Conservation (phyloP, 2,113 vertebrate species). For the Campylomormyrus numenius region DNA sequence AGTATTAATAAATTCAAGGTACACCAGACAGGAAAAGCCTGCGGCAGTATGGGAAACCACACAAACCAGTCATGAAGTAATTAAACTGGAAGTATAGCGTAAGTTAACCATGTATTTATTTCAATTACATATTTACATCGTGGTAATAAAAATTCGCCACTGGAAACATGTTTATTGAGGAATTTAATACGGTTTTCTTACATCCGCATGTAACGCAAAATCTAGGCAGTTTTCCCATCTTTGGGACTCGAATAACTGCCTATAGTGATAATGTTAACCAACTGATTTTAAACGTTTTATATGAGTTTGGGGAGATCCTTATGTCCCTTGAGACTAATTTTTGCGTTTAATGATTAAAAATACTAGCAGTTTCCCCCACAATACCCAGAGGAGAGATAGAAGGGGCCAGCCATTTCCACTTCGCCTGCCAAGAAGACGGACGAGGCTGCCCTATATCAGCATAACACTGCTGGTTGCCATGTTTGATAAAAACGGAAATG, state of each 20-base stretch:
- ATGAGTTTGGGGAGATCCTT: background rate
- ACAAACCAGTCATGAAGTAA: constrained; percentile 33
- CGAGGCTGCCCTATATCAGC: background rate
- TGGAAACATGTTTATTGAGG: background rate
- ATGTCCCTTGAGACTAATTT: background rate
- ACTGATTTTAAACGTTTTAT: background rate
- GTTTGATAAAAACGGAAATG: background rate
- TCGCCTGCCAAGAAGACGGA: background rate
- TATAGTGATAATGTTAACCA: background rate
- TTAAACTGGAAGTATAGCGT: constrained; percentile 22
- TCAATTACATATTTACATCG: background rate
- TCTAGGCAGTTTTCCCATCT: background rate
- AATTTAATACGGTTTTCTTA: background rate
- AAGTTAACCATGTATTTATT: constrained; percentile 21
- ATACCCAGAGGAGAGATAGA: background rate
- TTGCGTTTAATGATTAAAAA: constrained; percentile 6
- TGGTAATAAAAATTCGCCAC: background rate
- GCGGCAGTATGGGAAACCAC: constrained; percentile 17
- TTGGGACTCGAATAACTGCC: background rate
- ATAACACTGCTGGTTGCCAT: background rate
- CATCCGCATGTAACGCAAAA: background rate
- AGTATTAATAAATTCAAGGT: constrained; percentile 27
- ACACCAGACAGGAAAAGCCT: constrained; percentile 24
- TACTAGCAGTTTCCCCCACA: constrained; percentile 6
- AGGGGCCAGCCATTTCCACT: background rate